Base-by-base conservation (phyloP, 2,888 invertebrate genomes). In the Mayetiola destructor region DNA sequence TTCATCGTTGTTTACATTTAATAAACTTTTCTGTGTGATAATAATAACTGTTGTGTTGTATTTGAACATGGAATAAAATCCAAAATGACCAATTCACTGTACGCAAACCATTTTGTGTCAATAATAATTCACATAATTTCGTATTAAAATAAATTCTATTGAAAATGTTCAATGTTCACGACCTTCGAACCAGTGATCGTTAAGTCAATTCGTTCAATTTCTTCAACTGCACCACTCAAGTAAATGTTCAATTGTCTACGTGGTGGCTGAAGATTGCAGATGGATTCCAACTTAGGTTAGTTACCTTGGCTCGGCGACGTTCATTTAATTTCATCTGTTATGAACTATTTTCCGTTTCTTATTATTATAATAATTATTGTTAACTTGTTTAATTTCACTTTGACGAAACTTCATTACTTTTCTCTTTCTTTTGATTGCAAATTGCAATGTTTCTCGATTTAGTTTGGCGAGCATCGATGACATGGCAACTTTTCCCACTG, bases 371-470 rank as follows among this genome's bases (percentile, higher is more conserved):
- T n/a, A n/a, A 3, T 48, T 48, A 27, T 48, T 48, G 27, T 48
- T 42, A 48, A 27, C 48, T 48, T 48, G 27, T 23, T 39, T 27
- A 48, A 48, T 48, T 48, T 27, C 14, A 48, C 14, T 27, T 48
- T 48, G 48, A 27, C 48, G 23, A 27, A 48, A 48, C 48, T 48
- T 48, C 27, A n/a, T n/a, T 16, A 48, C 27, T 48, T 27, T 48
- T 27, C n/a, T 48, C 27, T 48, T 48, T 48, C 48, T 48, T 48
- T 48, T 8, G n/a, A n/a, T 27, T 48, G 48, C 27, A 12, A 9
- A 27, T 48, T 48, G 14, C 27, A n/a, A n/a, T n/a, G n/a, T n/a
- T n/a, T n/a, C n/a, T n/a, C n/a, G n/a, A n/a, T n/a, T 27, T 21
- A 23, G 23, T 23, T 20, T 10, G 42, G 5, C 23, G 42, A 12